Evolutionary conservation across 2,113 vertebrate genomes (phyloP).

Genomic region (Taurulus bubalis): DNA sequence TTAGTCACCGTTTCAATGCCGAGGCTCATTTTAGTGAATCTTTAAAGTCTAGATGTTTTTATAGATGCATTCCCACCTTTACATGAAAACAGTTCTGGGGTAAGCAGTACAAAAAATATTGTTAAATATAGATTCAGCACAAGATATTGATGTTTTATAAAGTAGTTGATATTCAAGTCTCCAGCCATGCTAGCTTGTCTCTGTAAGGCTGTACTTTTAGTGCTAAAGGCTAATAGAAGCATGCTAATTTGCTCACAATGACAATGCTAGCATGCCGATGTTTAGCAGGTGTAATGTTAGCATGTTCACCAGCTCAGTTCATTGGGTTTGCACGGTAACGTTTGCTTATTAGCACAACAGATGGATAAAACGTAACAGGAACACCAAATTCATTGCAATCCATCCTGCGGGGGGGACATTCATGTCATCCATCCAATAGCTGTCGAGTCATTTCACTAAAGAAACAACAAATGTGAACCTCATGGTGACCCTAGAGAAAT

Average conservation of each 20-base stretch:
- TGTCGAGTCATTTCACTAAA: background rate
- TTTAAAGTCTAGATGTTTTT: conserved; percentile 30
- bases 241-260: background rate
- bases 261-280: background rate
- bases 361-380: background rate
- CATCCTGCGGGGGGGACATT: background rate
- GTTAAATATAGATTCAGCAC: background rate
- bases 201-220: background rate
- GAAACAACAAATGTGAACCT: background rate
- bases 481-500: background rate
- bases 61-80: background rate
- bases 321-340: background rate
- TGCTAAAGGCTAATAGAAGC: background rate
- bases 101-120: background rate
- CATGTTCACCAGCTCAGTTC: background rate
- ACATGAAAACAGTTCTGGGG: background rate
- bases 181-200: background rate
- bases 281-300: background rate
- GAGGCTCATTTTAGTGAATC: conserved; percentile 40
- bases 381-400: background rate
- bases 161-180: background rate
- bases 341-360: background rate
- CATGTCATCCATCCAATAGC: background rate
- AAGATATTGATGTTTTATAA: background rate
- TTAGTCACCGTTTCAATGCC: conserved; percentile 44